Percentiles rank a stretch among this genome's conserved stretches.
Conservation (phyloP, 2,113 vertebrate species). For the Camarhynchus parvulus region DNA sequence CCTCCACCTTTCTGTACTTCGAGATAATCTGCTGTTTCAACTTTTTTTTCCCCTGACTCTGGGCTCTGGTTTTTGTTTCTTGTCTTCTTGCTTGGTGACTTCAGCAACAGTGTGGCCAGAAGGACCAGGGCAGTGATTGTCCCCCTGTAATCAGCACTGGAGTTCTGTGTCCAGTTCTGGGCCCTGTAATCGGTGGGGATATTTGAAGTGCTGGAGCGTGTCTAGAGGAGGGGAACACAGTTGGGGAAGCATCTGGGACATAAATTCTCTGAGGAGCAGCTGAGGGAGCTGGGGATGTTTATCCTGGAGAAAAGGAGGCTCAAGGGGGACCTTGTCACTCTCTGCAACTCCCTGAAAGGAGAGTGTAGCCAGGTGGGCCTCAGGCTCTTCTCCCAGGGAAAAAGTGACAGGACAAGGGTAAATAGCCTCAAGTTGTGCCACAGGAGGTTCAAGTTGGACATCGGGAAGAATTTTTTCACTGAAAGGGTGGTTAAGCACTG, state of each 20-base stretch:
- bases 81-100: not conserved
- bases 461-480: not conserved
- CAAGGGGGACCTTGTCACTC: not conserved
- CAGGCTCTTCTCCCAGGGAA: not conserved
- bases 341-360: not conserved
- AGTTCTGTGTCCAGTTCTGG: not conserved
- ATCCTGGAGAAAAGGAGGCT: not conserved
- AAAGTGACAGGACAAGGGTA: not conserved
- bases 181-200: not conserved
- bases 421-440: too few species aligned
- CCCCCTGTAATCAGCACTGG: not conserved
- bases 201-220: not conserved
- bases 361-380: not conserved
- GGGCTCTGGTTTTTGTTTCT: not conserved
- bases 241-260: not conserved
- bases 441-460: rapidly evolving
- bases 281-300: not conserved
- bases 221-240: not conserved
- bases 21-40: not conserved
- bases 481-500: not conserved
- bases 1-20: not conserved
- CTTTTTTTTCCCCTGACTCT: not conserved
- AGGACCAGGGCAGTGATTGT: not conserved
- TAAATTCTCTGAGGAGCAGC: not conserved
- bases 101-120: not conserved